Evolutionary conservation across 2,888 invertebrate genomes (phyloP), one percentile per base, ranked within the genome.

Genomic region (Pollenia amentaria): DNA sequence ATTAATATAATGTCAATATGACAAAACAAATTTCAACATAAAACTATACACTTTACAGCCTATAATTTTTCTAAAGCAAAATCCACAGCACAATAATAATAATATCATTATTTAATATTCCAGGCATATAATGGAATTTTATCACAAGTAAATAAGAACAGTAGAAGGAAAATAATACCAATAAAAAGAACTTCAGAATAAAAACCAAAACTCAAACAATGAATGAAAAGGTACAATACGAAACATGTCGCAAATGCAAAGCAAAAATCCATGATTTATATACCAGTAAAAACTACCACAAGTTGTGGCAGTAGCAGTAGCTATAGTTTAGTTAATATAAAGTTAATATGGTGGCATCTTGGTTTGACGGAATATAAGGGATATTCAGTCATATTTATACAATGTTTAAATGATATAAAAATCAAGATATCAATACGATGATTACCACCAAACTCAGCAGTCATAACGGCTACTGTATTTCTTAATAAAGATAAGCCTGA

Each of bases 401-500:
- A 46, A 72, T 80, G 40, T 73, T 29, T 44, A 51, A 60, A 65
- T 16, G 67, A 75, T 72, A 64, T 83, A 69, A 84, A 79, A 79
- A 87, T 87, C 87, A 87, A 87, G 87, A 87, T 87, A 87, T 87
- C 84, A 87, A 84, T 81, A 73, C 69, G 84, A 73, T 87, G 80
- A 87, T 87, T 84, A 84, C 84, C 84, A 87, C 62, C 87, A 77
- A 84, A 77, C 69, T 48, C n/a, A 69, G 76, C 64, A 77, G 84
- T 87, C 87, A 85, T 87, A 88, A 86, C 77, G 84, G 85, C 91
- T 91, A 90, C 91, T 91, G 90, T 90, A 90, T 90, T 91, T 91
- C 91, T 90, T 91, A 91, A 91, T 91, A 91, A 91, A 91, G 92
- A 91, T 91, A 90, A 90, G 76, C 80, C 70, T 78, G 40, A 82